Percentiles rank a stretch among this genome's conserved stretches.
Evolutionary conservation across 2,113 vertebrate species (phyloP).

Genomic region (Tautogolabrus adspersus): DNA sequence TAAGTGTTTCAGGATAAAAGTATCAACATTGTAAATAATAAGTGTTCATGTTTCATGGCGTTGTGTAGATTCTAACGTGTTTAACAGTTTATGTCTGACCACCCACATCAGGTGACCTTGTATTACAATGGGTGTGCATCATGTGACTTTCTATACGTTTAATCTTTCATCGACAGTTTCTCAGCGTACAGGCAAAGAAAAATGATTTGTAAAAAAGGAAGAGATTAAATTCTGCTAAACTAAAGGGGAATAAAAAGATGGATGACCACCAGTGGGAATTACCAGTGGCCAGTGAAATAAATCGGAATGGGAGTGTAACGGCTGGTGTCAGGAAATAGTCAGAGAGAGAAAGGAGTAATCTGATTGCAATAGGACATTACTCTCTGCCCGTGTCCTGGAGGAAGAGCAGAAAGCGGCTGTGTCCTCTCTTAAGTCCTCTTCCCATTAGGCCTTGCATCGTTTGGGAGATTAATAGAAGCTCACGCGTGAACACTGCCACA

Average conservation of each 20-base stretch:
- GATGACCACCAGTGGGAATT: slow-evolving; percentile 61
- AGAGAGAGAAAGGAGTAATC: slow-evolving; percentile 57
- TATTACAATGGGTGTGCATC: background rate
- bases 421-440: slow-evolving; percentile 72
- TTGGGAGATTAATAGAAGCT: slow-evolving; percentile 76
- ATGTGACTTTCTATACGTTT: slow-evolving; percentile 7
- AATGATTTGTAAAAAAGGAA: slow-evolving; percentile 48
- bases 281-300: slow-evolving; percentile 55
- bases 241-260: slow-evolving; percentile 48
- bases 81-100: background rate
- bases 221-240: slow-evolving; percentile 59
- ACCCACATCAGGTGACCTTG: slow-evolving; percentile 5
- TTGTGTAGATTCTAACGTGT: too few species aligned
- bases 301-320: slow-evolving; percentile 35
- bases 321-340: slow-evolving; percentile 54
- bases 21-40: too few species aligned
- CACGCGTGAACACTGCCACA: slow-evolving; percentile 61
- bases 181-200: slow-evolving; percentile 27
- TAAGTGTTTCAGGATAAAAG: too few species aligned
- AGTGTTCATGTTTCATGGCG: too few species aligned
- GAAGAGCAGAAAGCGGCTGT: slow-evolving; percentile 57
- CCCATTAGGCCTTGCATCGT: slow-evolving; percentile 74
- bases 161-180: slow-evolving; percentile 29
- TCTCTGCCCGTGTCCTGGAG: slow-evolving; percentile 68
- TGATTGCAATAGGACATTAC: slow-evolving; percentile 71